These are phyloP conservation scores for Dromas ardeola DNA, from an alignment of 2,113 vertebrate species.

Conservation along the genomic window DNA sequence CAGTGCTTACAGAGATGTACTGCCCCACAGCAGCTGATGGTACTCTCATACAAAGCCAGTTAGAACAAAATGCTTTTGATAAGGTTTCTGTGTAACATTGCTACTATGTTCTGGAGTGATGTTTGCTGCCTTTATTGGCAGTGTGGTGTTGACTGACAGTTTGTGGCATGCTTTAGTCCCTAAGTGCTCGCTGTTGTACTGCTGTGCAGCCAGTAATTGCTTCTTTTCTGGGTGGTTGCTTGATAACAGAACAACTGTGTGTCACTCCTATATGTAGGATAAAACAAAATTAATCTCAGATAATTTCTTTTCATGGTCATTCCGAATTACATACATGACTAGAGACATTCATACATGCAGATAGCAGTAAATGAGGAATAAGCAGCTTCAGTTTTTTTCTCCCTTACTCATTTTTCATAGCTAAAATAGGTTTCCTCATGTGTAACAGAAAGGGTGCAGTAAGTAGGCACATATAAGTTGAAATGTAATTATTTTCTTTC, in stretches of 20 bases:
- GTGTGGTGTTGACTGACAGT: not conserved
- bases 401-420: not conserved
- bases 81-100: not conserved
- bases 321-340: not conserved
- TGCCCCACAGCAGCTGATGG: not conserved
- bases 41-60: not conserved
- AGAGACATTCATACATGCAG: not conserved
- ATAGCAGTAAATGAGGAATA: not conserved
- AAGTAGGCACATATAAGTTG: not conserved
- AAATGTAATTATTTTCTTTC: not conserved
- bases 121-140: not conserved
- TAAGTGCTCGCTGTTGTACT: not conserved
- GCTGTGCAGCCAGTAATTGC: not conserved
- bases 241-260: not conserved
- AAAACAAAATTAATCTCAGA: not conserved
- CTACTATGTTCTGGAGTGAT: not conserved
- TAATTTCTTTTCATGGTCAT: not conserved
- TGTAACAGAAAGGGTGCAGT: not conserved
- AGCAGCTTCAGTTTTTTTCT: not conserved
- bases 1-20: not conserved
- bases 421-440: not conserved
- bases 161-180: not conserved
- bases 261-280: not conserved
- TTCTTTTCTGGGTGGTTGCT: not conserved
- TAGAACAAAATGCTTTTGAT: not conserved